Base-by-base conservation (phyloP, 2,113 vertebrate species). In the Illadopsis cleaveri region DNA sequence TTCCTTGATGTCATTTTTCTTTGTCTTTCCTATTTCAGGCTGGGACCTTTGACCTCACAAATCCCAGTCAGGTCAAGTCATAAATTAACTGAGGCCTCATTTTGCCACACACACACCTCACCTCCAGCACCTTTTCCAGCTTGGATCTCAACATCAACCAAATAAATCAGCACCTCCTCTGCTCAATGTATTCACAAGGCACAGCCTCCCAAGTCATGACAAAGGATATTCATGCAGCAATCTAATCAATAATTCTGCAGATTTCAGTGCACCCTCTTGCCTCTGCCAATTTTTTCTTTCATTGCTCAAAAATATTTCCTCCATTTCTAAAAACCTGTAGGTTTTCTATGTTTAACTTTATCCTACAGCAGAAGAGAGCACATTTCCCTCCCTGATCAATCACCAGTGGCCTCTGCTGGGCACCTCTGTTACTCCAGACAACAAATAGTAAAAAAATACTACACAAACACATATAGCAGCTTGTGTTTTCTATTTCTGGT, bases 351-450 rank as follows among this genome's bases (percentile, higher is more conserved):
- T 18, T 69, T 44, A 25, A 48, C 20, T 88, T 72, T 2, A 35
- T 23, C 40, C 50, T 24, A 33, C 22, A 82, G 60, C 13, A 54
- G 22, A 44, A 38, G 6, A n/a, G 8, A 24, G 3, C 12, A 18
- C 2, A 0, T 31, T 40, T 66, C 17, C 30, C 54, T 90, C 33
- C 37, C 62, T 30, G 56, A 35, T n/a, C 48, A 82, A 78, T 24
- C 71, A 90, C 61, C 61, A 96, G 80, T 77, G 91, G 93, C 96
- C 94, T 78, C 98, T 98, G 95, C 96, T 92, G 98, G 95, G 82
- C 82, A 87, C 5, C 64, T 62, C 25, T 35, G 83, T 66, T 90
- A 94, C 22, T 84, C 37, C 81, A 93, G 65, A 62, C 38, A 69
- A 35, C 11, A 31, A 86, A 75, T 0, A 57, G 18, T 21, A 12